Base-by-base conservation (phyloP, 2,888 invertebrate genomes). In the Coecobrya sp. region DNA sequence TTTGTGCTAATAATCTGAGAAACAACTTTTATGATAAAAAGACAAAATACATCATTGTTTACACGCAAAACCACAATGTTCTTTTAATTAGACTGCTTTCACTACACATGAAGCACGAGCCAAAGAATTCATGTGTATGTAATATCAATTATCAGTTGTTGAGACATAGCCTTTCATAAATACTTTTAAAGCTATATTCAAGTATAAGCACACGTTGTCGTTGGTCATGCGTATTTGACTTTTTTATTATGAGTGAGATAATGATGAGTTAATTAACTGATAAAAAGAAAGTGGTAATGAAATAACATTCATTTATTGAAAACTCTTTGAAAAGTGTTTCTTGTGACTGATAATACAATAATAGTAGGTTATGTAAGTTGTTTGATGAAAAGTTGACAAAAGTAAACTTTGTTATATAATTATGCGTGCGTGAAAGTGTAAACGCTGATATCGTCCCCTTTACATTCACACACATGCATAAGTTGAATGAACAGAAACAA, bases 381-480 rank as follows among this genome's bases (percentile, higher is more conserved):
- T 82, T 42, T 62, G 82, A 62, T 82, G 36, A 82, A 82, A 55
- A 82, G 36, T 65, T 65, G 22, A 68, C n/a, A n/a, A 87, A 62
- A 22, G 27, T 49, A 55, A 68, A 73, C 86, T 76, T 73, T 86
- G 86, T 86, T 45, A 19, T 52, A 22, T 84, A 30, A 79, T 65
- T 68, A 79, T 62, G 91, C 70, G 86, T 86, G 86, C 73, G 91
- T 91, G 91, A 86, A 79, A 91, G 79, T 86, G 91, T 81, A 79
- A 86, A 81, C n/a, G 70, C 36, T 68, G 13, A 27, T 22, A 25
- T 7, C 1, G 8, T 42, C 22, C 45, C 36, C 25, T 36, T 7
- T 68, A 11, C 16, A 7, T 62, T 22, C 2, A 62, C 19, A 62
- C 7, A 25, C 30, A n/a, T n/a, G n/a, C n/a, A n/a, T n/a, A 62